These are phyloP conservation scores for Tipula confusa DNA, from an alignment of 2,888 invertebrate genomes.

Conservation along the genomic window DNA sequence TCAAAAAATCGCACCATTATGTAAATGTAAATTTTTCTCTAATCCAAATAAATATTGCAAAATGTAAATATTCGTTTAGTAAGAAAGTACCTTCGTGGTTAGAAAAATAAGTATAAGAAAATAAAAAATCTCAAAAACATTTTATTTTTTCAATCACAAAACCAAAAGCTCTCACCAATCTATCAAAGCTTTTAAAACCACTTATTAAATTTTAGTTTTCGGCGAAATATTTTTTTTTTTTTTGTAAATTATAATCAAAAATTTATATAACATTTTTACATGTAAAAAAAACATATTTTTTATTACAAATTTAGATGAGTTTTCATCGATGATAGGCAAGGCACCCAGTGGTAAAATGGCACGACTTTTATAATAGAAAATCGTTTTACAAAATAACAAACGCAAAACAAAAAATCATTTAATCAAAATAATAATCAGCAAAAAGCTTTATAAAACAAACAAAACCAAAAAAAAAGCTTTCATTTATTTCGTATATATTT, in stretches of 20 bases:
- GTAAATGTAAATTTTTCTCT: no score
- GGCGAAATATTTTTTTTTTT: not conserved
- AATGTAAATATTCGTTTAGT: no score
- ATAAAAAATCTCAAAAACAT: not conserved
- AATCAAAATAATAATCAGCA: not conserved
- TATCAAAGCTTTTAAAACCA: not conserved
- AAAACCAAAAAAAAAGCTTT: not conserved
- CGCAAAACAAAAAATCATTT: not conserved
- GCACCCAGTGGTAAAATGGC: slow-evolving; percentile 50
- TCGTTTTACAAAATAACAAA: not conserved
- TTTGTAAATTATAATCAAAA: not conserved
- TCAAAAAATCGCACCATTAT: no score
- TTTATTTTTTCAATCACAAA: not conserved
- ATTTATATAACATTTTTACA: not conserved
- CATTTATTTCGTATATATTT: not conserved
- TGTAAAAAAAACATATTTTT: not conserved
- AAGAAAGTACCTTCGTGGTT: no score
- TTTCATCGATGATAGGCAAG: slow-evolving; percentile 51
- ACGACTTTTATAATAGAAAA: slow-evolving; percentile 45
- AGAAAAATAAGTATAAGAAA: not conserved
- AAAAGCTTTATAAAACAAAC: slow-evolving; percentile 14
- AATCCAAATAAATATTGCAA: no score
- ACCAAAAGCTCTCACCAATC: not conserved
- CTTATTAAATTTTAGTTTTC: not conserved
- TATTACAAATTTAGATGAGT: slow-evolving; percentile 46